These are phyloP conservation scores for Drosophila siamana DNA, from an alignment of 2,888 invertebrate species.

Conservation along the genomic window DNA sequence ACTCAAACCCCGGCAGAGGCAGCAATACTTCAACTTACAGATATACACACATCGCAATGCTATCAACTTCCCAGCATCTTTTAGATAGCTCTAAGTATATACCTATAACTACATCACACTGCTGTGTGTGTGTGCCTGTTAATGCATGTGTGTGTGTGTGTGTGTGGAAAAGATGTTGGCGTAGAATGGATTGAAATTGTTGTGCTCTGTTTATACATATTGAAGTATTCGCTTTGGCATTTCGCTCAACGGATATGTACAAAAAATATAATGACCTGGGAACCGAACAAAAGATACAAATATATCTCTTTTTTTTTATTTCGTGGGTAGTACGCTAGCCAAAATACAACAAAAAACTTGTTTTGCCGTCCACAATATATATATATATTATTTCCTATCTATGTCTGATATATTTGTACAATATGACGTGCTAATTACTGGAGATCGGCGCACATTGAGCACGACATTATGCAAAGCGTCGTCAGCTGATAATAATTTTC, in stretches of 20 bases:
- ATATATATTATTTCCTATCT: not conserved
- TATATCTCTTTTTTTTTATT: constrained; percentile 40
- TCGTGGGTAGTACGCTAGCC: constrained; percentile 11
- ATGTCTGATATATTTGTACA: constrained; percentile 26
- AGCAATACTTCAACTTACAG: constrained; percentile 74
- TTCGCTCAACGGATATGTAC: constrained; percentile 58
- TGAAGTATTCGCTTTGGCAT: constrained; percentile 52
- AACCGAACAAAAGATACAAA: constrained; percentile 39
- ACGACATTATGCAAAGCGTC: constrained; percentile 8
- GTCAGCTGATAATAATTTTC: not conserved
- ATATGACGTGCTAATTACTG: constrained; percentile 41
- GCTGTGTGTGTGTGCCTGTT: constrained; percentile 11
- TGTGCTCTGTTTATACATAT: constrained; percentile 33
- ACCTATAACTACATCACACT: not conserved
- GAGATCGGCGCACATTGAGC: not conserved
- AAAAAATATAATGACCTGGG: constrained; percentile 56
- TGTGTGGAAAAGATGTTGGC: constrained; percentile 55
- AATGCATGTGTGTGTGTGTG: constrained; percentile 22
- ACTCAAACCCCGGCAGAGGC: constrained; percentile 51
- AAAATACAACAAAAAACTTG: constrained; percentile 9
- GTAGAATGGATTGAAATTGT: constrained; percentile 50
- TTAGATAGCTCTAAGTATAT: constrained; percentile 59
- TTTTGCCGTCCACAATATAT: not conserved
- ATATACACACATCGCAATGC: constrained; percentile 62
- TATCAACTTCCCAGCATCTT: constrained; percentile 76